Conservation (phyloP, 2,797 vertebrate species). For the Cheirogaleus major region DNA sequence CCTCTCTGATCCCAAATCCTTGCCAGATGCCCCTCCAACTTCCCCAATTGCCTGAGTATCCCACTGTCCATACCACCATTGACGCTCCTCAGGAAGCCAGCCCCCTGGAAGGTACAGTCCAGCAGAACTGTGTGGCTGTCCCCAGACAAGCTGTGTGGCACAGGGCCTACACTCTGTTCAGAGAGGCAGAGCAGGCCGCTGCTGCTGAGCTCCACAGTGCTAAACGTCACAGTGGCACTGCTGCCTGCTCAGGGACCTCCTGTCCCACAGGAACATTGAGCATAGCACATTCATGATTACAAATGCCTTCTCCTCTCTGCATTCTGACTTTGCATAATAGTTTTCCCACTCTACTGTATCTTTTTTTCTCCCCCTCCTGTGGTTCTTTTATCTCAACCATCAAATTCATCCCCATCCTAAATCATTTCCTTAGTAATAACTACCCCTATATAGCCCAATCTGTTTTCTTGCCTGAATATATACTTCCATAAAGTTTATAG, state of each 20-base stretch:
- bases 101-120: background rate
- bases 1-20: background rate
- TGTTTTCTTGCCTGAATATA: background rate
- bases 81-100: background rate
- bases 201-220: background rate
- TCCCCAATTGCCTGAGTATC: background rate
- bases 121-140: background rate
- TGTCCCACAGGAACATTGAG: background rate
- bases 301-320: too few species aligned
- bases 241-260: background rate
- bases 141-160: rapidly evolving
- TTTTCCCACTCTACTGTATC: background rate
- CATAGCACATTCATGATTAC: background rate
- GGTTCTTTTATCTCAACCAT: background rate
- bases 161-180: background rate
- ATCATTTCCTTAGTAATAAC: too few species aligned
- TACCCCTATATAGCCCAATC: background rate
- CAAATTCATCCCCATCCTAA: background rate
- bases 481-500: background rate
- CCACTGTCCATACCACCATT: background rate
- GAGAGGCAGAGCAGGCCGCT: background rate
- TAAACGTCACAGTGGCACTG: background rate
- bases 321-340: rapidly evolving
- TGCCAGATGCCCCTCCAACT: background rate
- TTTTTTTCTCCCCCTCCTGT: background rate